Conservation (phyloP, 2,113 vertebrate species). For the Aptenodytes patagonicus region DNA sequence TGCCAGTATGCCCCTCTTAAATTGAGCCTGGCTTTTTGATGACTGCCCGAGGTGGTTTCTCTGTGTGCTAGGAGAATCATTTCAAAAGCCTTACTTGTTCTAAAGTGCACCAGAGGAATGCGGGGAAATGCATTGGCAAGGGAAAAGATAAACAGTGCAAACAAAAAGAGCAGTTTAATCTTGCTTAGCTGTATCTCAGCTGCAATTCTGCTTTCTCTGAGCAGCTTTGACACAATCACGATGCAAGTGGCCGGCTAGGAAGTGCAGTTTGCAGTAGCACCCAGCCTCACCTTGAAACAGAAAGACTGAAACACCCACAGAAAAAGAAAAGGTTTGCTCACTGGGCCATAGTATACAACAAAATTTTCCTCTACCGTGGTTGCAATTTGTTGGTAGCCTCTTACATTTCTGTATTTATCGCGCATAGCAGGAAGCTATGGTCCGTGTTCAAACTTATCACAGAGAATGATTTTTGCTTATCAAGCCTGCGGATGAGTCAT, state of each 20-base stretch:
- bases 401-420: not conserved
- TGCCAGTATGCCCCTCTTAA: not conserved
- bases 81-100: conserved; percentile 32
- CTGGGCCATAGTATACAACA: not conserved
- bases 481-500: not conserved
- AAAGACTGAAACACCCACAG: not conserved
- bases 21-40: not conserved
- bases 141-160: conserved; percentile 24
- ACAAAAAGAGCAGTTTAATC: conserved; percentile 20
- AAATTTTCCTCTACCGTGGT: not conserved
- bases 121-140: not conserved
- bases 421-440: not conserved
- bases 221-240: not conserved
- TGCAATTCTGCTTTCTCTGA: conserved; percentile 2
- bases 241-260: not conserved
- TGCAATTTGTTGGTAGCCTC: not conserved
- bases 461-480: not conserved
- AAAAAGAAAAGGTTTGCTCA: not conserved
- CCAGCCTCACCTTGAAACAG: not conserved
- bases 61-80: not conserved
- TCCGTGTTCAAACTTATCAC: not conserved
- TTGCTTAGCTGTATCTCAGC: conserved; percentile 10
- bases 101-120: conserved; percentile 7
- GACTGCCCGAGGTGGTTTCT: not conserved
- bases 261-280: not conserved